Base-by-base conservation (phyloP, 2,113 vertebrate species). In the Gorsachius goisagi region DNA sequence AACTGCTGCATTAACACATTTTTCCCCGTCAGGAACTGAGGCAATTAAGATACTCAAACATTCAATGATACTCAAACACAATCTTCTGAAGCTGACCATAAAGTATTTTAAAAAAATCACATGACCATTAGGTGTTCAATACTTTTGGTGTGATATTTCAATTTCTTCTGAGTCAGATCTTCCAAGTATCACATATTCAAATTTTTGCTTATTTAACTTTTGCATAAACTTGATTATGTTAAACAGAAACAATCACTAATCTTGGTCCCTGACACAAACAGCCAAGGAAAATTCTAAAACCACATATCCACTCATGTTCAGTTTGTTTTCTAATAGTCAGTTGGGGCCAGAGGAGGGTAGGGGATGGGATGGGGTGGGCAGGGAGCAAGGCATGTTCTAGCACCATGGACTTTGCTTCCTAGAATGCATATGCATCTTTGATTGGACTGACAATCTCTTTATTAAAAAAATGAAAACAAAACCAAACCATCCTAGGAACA, bases 1-100 rank as follows among this genome's bases (percentile, higher is more conserved):
- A 95, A 95, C 37, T 85, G 87, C 91, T 74, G 49, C 66, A 90
- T 68, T 91, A 87, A 94, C 73, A 87, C 6, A 52, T 87, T 95
- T 86, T 76, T 62, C 35, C 39, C 19, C 41, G 82, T 76, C 33
- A 91, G 78, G 60, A 95, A 95, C 73, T 68, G 60, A 81, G 19
- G 53, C 53, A 94, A 91, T 33, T 73, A 44, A 45, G 44, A 62
- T 28, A 79, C 35, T 82, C 32, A 52, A 39, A 58, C 60, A 81
- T 53, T 63, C 72, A 41, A 17, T 2, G 21, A 62, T 15, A 86
- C 26, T 73, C 52, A 75, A 63, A 75, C 37, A 78, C 26, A 52
- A 7, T 9, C 30, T 56, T 60, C 53, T 82, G 58, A 88, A 82
- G 74, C 21, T 64, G 37, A 74, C 47, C 20, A 41, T 16, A 21